A percentile compares a stretch with the other conserved stretches of the same genome.
phyloP scores from a whole-genome alignment of 2,888 invertebrate species.

The Plebejus anna region DNA sequence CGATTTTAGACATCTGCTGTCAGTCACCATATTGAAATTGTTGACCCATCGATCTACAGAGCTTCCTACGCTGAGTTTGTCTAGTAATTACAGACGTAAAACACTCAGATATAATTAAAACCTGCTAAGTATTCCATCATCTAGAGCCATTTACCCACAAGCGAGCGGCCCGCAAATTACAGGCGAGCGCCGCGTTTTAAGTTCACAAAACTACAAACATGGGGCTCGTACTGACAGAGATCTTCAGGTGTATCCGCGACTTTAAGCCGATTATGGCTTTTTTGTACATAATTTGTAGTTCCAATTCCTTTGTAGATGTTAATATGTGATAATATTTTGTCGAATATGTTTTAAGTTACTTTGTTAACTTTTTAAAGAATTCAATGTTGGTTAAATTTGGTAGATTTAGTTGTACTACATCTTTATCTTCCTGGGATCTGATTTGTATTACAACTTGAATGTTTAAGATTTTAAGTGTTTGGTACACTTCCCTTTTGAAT shows the following conservation, averaged over 20 bases:
- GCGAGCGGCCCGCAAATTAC: not conserved
- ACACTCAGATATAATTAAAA: not conserved
- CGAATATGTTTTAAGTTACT: not conserved
- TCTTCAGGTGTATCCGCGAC: slow-evolving; percentile 15
- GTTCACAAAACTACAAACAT: not conserved
- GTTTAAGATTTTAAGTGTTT: not conserved
- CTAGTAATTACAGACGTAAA: not conserved
- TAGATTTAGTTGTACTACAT: not conserved
- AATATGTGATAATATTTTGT: slow-evolving; percentile 6
- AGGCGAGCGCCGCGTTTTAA: not conserved
- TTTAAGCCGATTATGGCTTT: slow-evolving; percentile 3
- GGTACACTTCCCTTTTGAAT: not conserved
- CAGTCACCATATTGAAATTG: too few species aligned
- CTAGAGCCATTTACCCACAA: not conserved
- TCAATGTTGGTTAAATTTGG: not conserved
- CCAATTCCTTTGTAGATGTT: not conserved
- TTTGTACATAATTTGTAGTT: slow-evolving; percentile 5
- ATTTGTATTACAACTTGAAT: too few species aligned
- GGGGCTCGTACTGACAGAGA: not conserved
- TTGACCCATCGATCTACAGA: too few species aligned
- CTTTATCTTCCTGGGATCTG: not conserved
- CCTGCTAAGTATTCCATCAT: not conserved
- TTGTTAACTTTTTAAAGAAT: not conserved
- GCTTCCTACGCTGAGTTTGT: too few species aligned
- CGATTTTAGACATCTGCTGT: too few species aligned